These are phyloP conservation scores for Psilopsiagon aurifrons DNA, from an alignment of 2,113 vertebrate species.

Conservation along the genomic window DNA sequence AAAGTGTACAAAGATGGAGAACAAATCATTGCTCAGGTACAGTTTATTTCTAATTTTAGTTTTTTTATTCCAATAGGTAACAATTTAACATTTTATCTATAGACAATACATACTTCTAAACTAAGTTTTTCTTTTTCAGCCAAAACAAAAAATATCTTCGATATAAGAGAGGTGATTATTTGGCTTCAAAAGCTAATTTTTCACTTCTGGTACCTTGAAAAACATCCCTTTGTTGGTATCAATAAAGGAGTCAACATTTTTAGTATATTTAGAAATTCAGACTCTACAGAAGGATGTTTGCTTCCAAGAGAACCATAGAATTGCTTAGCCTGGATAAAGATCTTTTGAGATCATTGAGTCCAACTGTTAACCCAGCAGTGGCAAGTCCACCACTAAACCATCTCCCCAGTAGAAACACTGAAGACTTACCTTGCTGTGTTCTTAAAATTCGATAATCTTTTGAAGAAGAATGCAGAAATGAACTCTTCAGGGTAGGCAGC, in stretches of 20 bases:
- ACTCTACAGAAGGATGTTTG: background rate
- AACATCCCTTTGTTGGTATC: background rate
- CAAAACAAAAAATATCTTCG: background rate
- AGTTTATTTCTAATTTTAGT: background rate
- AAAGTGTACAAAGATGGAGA: conserved; percentile 90
- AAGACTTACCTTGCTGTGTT: background rate
- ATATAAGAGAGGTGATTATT: background rate
- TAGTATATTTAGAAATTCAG: background rate
- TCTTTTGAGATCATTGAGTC: background rate
- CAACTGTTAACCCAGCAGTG: background rate
- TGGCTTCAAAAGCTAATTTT: background rate
- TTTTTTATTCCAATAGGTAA: background rate
- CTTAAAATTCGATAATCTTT: background rate
- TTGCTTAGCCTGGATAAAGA: background rate
- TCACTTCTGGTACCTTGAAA: background rate
- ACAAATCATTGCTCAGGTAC: conserved; percentile 98
- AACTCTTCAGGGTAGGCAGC: background rate
- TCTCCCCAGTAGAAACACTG: background rate
- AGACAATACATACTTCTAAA: background rate
- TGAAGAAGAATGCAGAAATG: background rate
- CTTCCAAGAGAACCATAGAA: background rate
- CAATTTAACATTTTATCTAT: background rate
- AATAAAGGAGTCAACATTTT: background rate
- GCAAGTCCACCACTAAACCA: background rate
- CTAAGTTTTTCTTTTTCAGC: background rate